phyloP scores from a whole-genome alignment of 92 coral and sea anemone species.

The Palythoa heliodiscus region DNA sequence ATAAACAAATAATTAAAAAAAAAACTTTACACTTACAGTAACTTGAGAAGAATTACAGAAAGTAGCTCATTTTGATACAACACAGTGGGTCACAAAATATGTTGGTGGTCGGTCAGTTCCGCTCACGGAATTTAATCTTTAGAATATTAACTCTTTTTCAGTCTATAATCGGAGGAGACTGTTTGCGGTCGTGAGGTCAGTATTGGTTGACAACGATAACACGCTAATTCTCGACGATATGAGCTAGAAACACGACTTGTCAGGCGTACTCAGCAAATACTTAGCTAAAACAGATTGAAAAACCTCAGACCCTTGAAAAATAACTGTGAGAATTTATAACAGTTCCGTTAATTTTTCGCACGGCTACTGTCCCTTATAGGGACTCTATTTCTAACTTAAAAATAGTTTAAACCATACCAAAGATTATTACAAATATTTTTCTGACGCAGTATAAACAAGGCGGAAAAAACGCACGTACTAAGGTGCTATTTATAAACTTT shows the following conservation, averaged over 20 bases:
- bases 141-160: background rate
- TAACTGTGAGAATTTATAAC: background rate
- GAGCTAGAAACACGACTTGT: background rate
- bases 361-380: background rate
- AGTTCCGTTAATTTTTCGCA: background rate
- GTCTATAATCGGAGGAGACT: background rate
- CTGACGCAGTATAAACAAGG: background rate
- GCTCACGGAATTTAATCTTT: background rate
- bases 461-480: background rate
- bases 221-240: background rate
- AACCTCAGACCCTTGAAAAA: conserved; percentile 6
- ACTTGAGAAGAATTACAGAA: too few relatives aligned
- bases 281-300: background rate
- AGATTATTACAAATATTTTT: background rate
- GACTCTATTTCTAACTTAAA: background rate
- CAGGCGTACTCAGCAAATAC: background rate
- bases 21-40: too few relatives aligned
- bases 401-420: background rate
- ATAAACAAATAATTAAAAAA: too few relatives aligned
- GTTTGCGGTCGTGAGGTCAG: background rate
- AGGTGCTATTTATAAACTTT: background rate
- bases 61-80: too few relatives aligned
- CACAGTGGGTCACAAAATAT: too few relatives aligned
- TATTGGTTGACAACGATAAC: background rate
- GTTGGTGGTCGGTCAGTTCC: background rate